Evolutionary conservation across 2,888 invertebrate genomes (phyloP).

Genomic region (Lithophane leautieri): DNA sequence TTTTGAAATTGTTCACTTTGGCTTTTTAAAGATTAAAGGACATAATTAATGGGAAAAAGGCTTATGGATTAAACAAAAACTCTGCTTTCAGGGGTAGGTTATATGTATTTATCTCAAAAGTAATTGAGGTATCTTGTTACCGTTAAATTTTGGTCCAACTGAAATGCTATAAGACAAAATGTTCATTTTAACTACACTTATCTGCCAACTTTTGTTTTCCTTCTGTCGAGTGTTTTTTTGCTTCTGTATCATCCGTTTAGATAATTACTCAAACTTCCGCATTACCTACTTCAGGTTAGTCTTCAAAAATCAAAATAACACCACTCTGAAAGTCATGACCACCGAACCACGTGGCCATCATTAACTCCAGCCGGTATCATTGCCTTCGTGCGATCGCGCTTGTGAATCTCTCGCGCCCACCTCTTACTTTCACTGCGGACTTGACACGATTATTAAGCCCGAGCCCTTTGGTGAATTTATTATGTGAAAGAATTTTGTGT

Average conservation of each 20-base stretch:
- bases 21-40: not conserved
- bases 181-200: no score
- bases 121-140: not conserved
- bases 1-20: conserved; percentile 12
- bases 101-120: not conserved
- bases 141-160: not conserved
- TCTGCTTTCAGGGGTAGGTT: not conserved
- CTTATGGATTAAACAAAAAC: not conserved
- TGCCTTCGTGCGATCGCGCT: conserved; percentile 36
- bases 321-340: conserved; percentile 32
- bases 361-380: conserved; percentile 30
- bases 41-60: conserved; percentile 2
- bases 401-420: conserved; percentile 61
- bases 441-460: conserved; percentile 72
- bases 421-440: conserved; percentile 80
- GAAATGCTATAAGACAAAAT: no score
- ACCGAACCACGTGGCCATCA: conserved; percentile 44
- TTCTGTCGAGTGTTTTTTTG: not conserved
- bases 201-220: not conserved
- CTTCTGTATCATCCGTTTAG: not conserved
- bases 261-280: not conserved
- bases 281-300: not conserved
- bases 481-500: conserved; percentile 57
- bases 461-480: conserved; percentile 72
- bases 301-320: not conserved